A percentile compares a stretch with the other conserved stretches of the same genome.
Conservation (phyloP, 2,113 vertebrate species). For the Actinemys pallida region DNA sequence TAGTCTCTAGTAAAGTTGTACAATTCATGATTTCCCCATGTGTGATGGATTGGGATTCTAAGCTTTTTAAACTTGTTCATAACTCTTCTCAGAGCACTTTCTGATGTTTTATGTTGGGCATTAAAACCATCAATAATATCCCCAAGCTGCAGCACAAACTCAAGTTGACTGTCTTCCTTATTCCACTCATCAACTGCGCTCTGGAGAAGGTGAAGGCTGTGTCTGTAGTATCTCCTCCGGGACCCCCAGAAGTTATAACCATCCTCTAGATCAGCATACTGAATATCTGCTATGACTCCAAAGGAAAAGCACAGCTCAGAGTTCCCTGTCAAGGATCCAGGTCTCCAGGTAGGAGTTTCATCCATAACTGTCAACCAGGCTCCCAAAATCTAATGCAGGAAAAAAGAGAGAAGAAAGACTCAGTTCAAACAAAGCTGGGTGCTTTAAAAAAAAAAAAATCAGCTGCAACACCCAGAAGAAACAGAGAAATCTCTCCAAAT, state of each 20-base stretch:
- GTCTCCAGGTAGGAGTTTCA: background rate
- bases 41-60: slow-evolving; percentile 84
- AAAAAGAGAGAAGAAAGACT: background rate
- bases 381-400: slow-evolving; percentile 17
- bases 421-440: background rate
- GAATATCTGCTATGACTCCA: slow-evolving; percentile 92
- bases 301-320: slow-evolving; percentile 82
- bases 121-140: slow-evolving; percentile 95
- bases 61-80: slow-evolving; percentile 78
- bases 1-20: slow-evolving; percentile 91
- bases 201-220: slow-evolving; percentile 82
- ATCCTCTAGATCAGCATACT: slow-evolving; percentile 91
- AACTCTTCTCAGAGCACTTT: slow-evolving; percentile 81
- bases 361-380: slow-evolving; percentile 73
- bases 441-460: background rate
- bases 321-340: background rate
- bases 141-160: slow-evolving; percentile 92
- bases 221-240: slow-evolving; percentile 86
- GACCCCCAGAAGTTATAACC: slow-evolving; percentile 82
- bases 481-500: no score
- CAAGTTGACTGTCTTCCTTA: slow-evolving; percentile 57
- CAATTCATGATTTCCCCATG: slow-evolving; percentile 96
- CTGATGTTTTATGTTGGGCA: slow-evolving; percentile 71
- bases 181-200: slow-evolving; percentile 83
- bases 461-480: background rate